These are phyloP conservation scores for Stigmatopora argus DNA, from an alignment of 2,113 vertebrate genomes.

Conservation along the genomic window DNA sequence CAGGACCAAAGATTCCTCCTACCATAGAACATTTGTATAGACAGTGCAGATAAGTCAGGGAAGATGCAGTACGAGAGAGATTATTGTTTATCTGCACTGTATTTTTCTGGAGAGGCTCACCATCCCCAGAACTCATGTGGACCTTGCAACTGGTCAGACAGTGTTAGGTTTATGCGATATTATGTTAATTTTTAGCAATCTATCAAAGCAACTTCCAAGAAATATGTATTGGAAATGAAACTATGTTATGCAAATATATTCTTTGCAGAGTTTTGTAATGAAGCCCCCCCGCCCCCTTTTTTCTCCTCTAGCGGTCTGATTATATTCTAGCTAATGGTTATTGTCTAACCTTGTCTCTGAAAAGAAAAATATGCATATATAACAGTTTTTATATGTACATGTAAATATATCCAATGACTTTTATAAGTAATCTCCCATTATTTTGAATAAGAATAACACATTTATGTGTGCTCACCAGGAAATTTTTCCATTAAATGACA, in stretches of 20 bases:
- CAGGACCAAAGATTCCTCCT: constrained; percentile 22
- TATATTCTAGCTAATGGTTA: neutral
- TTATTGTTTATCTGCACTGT: constrained; percentile 42
- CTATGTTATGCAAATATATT: constrained; percentile 51
- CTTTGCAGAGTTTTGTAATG: constrained; percentile 24
- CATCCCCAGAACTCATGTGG: constrained; percentile 36
- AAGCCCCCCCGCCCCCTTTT: neutral
- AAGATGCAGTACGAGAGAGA: constrained; percentile 39
- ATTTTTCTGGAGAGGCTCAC: constrained; percentile 36
- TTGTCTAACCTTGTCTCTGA: constrained; percentile 11
- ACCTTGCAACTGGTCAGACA: constrained; percentile 48
- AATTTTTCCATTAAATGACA: constrained; percentile 50
- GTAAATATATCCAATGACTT: constrained; percentile 44
- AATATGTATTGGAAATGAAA: constrained; percentile 50
- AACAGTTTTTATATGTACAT: constrained; percentile 36
- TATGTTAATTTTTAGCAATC: constrained; percentile 42
- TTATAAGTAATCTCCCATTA: constrained; percentile 31
- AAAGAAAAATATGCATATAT: constrained; percentile 41
- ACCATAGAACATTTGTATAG: constrained; percentile 30
- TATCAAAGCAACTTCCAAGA: constrained; percentile 17
- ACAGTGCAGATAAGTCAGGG: constrained; percentile 28
- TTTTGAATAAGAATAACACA: constrained; percentile 40
- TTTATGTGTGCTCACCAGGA: constrained; percentile 38
- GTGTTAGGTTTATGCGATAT: constrained; percentile 40
- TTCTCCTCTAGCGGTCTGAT: neutral